Conservation (phyloP, 2,888 invertebrate genomes). For the Pristionchus exspectatus region DNA sequence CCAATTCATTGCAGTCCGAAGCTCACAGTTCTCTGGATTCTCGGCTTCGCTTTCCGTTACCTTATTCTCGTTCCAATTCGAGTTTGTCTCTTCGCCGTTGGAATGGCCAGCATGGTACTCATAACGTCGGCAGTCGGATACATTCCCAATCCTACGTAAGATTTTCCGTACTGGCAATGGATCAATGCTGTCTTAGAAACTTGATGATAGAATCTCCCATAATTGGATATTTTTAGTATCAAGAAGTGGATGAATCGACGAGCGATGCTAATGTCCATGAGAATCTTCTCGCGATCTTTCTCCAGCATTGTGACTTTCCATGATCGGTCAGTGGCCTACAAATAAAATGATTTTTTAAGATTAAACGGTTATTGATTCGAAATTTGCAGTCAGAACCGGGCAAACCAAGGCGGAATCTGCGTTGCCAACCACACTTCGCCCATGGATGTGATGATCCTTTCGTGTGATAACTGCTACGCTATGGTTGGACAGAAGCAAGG, state of each 20-base stretch:
- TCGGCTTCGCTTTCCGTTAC: slow-evolving; percentile 94
- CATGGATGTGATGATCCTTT: slow-evolving; percentile 91
- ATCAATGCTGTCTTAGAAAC: neutral
- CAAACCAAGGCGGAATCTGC: slow-evolving; percentile 89
- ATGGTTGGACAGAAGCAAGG: slow-evolving; percentile 97
- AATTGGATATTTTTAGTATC: neutral
- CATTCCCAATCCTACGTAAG: slow-evolving; percentile 83
- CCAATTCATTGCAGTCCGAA: slow-evolving; percentile 80
- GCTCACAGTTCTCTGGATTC: slow-evolving; percentile 93
- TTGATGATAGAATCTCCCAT: neutral
- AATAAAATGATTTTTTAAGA: too few species aligned
- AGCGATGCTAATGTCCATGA: slow-evolving; percentile 86
- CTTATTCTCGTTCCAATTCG: slow-evolving; percentile 90
- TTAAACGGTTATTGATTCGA: too few species aligned
- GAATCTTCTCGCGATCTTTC: slow-evolving; percentile 87
- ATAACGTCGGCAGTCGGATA: slow-evolving; percentile 85
- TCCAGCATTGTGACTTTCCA: slow-evolving; percentile 84
- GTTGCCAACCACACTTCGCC: slow-evolving; percentile 97
- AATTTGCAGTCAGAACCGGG: slow-evolving; percentile 85
- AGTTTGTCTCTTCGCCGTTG: slow-evolving; percentile 79
- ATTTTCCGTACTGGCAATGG: neutral
- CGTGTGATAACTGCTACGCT: slow-evolving; percentile 90
- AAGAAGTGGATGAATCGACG: slow-evolving; percentile 83
- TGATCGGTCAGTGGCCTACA: slow-evolving; percentile 70
- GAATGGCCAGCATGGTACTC: slow-evolving; percentile 84